Conservation (phyloP, 2,797 vertebrate genomes). For the Varecia variegata region DNA sequence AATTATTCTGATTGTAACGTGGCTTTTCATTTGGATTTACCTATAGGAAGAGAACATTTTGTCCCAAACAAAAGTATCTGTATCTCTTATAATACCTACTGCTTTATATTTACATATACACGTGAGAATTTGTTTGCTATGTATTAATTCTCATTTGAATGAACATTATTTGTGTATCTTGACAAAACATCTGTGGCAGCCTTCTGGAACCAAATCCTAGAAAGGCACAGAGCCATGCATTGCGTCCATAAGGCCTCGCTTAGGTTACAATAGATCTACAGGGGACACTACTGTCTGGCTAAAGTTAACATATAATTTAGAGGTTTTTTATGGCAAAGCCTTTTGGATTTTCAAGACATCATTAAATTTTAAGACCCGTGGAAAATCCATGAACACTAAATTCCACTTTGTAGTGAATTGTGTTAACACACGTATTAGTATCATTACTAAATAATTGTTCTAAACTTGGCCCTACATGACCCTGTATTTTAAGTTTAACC, state of each 20-base stretch:
- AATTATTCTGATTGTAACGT: not conserved
- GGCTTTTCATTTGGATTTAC: not conserved
- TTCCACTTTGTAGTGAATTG: not conserved
- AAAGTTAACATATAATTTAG: not conserved
- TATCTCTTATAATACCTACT: not conserved
- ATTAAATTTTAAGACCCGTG: not conserved
- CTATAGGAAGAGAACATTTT: not conserved
- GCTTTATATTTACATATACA: not conserved
- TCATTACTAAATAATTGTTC: not conserved
- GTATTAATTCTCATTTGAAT: not conserved
- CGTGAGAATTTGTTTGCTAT: not conserved
- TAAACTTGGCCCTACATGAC: not conserved
- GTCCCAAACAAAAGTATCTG: not conserved
- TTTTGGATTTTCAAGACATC: not conserved
- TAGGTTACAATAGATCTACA: fast-evolving
- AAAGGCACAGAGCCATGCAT: fast-evolving
- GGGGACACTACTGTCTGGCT: not conserved
- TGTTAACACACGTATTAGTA: not conserved
- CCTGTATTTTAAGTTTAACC: not conserved
- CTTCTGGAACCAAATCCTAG: not conserved
- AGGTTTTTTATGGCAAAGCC: not conserved
- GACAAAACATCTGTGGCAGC: fast-evolving
- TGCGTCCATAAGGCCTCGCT: not conserved
- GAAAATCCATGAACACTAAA: not conserved
- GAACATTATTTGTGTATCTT: not conserved